Evolutionary conservation across 2,888 invertebrate genomes (phyloP).

Genomic region (Agriotes lineatus): DNA sequence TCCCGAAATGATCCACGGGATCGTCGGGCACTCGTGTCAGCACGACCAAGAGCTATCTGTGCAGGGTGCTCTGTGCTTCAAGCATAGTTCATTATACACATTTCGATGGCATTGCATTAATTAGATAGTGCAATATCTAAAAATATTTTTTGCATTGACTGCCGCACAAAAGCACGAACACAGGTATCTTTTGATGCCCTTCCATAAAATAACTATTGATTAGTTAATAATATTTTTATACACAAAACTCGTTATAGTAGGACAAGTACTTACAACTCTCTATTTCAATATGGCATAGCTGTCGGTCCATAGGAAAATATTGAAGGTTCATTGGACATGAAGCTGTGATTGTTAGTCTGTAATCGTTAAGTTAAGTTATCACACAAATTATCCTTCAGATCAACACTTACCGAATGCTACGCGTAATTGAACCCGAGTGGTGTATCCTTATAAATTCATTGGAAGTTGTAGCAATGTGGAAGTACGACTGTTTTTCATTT

Average conservation of each 20-base stretch:
- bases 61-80: slow-evolving; percentile 54
- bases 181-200: slow-evolving; percentile 64
- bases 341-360: slow-evolving; percentile 93
- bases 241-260: slow-evolving; percentile 50
- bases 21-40: slow-evolving; percentile 58
- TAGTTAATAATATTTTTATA: slow-evolving; percentile 40
- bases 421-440: slow-evolving; percentile 93
- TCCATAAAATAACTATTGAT: slow-evolving; percentile 35
- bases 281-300: slow-evolving; percentile 94
- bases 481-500: slow-evolving; percentile 99
- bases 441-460: slow-evolving; percentile 99
- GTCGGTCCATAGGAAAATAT: slow-evolving; percentile 97
- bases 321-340: slow-evolving; percentile 97
- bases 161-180: slow-evolving; percentile 61
- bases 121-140: slow-evolving; percentile 39
- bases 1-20: slow-evolving; percentile 51
- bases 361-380: slow-evolving; percentile 1
- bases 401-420: slow-evolving; percentile 89
- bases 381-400: background rate
- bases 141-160: slow-evolving; percentile 20
- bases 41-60: slow-evolving; percentile 64
- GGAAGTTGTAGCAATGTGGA: slow-evolving; percentile 99
- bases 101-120: slow-evolving; percentile 25
- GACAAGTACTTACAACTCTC: slow-evolving; percentile 94
- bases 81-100: slow-evolving; percentile 28